These are phyloP conservation scores for Lycaena phlaeas DNA, from an alignment of 2,888 invertebrate species.

Conservation along the genomic window DNA sequence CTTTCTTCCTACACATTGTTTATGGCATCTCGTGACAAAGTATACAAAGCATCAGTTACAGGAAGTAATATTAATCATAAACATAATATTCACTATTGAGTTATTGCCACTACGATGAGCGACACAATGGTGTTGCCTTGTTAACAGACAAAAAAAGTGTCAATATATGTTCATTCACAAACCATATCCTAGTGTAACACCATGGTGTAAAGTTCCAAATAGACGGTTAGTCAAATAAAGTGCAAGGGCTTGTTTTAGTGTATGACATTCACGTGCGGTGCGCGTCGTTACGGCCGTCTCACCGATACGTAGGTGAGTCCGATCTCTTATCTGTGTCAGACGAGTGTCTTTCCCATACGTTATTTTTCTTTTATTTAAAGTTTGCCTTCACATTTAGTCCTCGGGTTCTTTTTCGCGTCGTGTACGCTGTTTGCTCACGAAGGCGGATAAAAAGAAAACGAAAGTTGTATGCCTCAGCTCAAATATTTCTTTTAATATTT, in stretches of 20 bases:
- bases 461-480: conserved; percentile 31
- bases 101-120: conserved; percentile 54
- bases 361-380: conserved; percentile 36
- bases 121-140: conserved; percentile 54
- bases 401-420: conserved; percentile 38
- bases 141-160: conserved; percentile 62
- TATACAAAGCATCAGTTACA: conserved; percentile 3
- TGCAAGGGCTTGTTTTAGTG: conserved; percentile 15
- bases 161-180: conserved; percentile 42
- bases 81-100: conserved; percentile 55
- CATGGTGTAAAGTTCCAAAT: conserved; percentile 20
- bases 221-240: conserved; percentile 24
- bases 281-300: conserved; percentile 14
- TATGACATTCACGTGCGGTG: conserved; percentile 22
- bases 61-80: conserved; percentile 38
- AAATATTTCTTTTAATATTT: conserved; percentile 21
- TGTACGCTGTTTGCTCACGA: conserved; percentile 32
- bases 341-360: conserved; percentile 38
- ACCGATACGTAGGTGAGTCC: conserved; percentile 35
- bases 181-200: conserved; percentile 35
- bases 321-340: conserved; percentile 36
- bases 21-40: not conserved
- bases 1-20: conserved; percentile 4
- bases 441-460: conserved; percentile 45
- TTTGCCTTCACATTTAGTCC: conserved; percentile 48